Conservation (phyloP, 2,113 vertebrate species). For the Atrichornis clamosus region DNA sequence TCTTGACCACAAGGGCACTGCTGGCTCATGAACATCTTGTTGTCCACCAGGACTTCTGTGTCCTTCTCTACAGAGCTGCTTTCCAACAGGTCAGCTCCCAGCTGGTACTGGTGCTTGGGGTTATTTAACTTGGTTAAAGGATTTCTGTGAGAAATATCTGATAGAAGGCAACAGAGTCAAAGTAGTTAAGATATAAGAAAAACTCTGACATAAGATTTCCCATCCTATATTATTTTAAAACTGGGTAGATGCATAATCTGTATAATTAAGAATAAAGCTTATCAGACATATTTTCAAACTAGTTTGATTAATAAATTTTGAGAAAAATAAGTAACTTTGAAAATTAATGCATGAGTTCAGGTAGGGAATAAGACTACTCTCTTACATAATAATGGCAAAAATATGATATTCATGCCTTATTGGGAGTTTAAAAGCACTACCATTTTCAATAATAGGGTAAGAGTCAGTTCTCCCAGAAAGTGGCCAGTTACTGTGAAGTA, state of each 20-base stretch:
- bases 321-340: neutral
- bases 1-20: too few species aligned
- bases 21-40: neutral
- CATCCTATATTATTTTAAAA: neutral
- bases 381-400: neutral
- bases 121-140: neutral
- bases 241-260: neutral
- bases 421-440: neutral
- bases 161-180: neutral
- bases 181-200: neutral
- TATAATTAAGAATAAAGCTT: neutral
- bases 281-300: neutral
- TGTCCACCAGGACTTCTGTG: neutral
- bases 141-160: neutral
- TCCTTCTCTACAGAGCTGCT: neutral
- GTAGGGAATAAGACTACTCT: neutral
- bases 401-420: rapidly evolving
- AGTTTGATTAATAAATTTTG: neutral
- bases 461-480: neutral
- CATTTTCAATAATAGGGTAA: neutral
- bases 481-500: neutral
- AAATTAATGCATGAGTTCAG: neutral
- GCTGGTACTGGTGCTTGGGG: too few species aligned
- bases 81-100: too few species aligned
- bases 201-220: neutral